A percentile compares a stretch with the other conserved stretches of the same genome.
These are phyloP conservation scores for Nannoperca australis DNA, from an alignment of 2,797 vertebrate genomes.

Conservation along the genomic window DNA sequence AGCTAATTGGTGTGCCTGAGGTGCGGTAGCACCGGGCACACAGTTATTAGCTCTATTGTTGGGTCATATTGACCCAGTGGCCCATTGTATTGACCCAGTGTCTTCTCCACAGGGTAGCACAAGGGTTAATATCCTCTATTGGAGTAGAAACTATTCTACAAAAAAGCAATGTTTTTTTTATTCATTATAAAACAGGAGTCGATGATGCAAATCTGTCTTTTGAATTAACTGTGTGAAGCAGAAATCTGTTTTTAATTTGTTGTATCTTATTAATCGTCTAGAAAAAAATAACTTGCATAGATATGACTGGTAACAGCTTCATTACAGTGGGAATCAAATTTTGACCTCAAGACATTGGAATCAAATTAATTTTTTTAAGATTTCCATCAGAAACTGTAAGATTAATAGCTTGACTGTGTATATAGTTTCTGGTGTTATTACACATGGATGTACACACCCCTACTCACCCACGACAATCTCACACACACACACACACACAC, in stretches of 20 bases:
- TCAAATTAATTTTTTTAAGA: not conserved
- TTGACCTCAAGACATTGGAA: not conserved
- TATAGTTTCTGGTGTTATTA: not conserved
- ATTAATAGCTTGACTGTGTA: not conserved
- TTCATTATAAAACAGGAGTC: too few species aligned
- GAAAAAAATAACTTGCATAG: not conserved
- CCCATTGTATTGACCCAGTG: too few species aligned
- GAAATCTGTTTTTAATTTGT: not conserved
- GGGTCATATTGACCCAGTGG: too few species aligned
- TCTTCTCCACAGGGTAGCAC: too few species aligned
- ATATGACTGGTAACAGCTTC: not conserved
- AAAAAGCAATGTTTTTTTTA: too few species aligned
- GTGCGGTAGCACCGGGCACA: too few species aligned
- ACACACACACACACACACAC: not conserved
- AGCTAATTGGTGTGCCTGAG: too few species aligned
- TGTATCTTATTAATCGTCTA: not conserved
- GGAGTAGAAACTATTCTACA: too few species aligned
- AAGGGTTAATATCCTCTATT: too few species aligned
- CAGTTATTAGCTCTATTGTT: too few species aligned
- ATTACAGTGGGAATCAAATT: not conserved
- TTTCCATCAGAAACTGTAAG: not conserved
- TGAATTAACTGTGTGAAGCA: not conserved
- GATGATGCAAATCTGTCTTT: too few species aligned
- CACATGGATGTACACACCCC: not conserved
- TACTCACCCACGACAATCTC: not conserved